phyloP scores from a whole-genome alignment of 2,888 invertebrate species.

The Macaria liturata region DNA sequence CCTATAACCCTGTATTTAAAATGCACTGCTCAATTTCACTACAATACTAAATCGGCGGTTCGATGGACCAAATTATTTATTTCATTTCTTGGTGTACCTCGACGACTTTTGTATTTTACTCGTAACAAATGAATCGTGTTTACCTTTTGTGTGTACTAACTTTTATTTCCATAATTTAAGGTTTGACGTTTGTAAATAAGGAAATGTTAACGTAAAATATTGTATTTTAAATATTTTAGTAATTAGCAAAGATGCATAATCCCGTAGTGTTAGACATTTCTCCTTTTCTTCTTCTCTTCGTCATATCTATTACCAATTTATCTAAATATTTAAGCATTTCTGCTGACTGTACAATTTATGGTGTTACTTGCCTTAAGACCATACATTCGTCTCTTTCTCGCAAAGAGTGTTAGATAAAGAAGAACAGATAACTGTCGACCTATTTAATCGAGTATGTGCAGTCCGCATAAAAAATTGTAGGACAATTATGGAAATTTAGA shows the following conservation, averaged over 20 bases:
- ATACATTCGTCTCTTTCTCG: not conserved
- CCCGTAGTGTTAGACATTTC: conserved; percentile 26
- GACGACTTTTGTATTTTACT: conserved; percentile 1
- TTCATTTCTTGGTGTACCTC: not conserved
- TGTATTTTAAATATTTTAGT: conserved; percentile 15
- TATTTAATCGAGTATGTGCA: no score
- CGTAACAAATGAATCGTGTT: not conserved
- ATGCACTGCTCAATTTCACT: conserved; percentile 1
- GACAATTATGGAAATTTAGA: conserved; percentile 47
- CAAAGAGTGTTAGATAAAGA: no score
- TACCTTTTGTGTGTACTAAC: conserved; percentile 6
- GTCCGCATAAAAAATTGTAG: conserved; percentile 9
- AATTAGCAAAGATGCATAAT: not conserved
- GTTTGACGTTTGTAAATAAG: conserved; percentile 36
- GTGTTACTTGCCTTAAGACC: not conserved
- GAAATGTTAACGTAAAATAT: conserved; percentile 12
- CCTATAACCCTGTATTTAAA: not conserved
- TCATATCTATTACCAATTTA: conserved; percentile 45
- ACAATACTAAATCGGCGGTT: no score
- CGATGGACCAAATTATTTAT: no score
- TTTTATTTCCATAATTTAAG: conserved; percentile 16
- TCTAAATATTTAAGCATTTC: no score
- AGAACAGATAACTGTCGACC: no score
- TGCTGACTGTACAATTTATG: no score
- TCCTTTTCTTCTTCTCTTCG: conserved; percentile 49